Evolutionary conservation across 2,113 vertebrate species (phyloP), one percentile per base, ranked within the genome.

Genomic region (Datnioides undecimradiatus): DNA sequence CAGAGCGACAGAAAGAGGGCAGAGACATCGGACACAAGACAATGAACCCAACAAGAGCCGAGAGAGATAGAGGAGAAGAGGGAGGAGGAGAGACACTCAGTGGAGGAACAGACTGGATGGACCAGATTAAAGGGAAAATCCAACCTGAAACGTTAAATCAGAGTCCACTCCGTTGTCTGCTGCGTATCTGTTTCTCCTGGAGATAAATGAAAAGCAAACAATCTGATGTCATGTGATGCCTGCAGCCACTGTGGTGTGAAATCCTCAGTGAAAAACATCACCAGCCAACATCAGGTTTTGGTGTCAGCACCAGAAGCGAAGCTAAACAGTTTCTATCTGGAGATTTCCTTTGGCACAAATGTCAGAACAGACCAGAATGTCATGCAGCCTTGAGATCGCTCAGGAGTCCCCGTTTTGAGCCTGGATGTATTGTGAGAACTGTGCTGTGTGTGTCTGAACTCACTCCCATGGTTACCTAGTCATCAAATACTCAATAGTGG

Each of bases 1-100:
- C 68, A 76, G 73, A 88, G 81, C n/a, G 64, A 90, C 83, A 87
- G 86, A 88, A 81, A 64, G 67, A 84, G 84, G 79, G 67, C 83
- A 87, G 67, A 80, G 81, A 68, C 65, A 12, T 14, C 1, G n/a
- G 52, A 59, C 67, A 27, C 68, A 87, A 85, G 67, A 66, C 57
- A 60, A 57, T 29, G 58, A 88, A 70, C 46, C 46, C 33, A 38
- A 58, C 54, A 34, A 43, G 67, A 54, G 58, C 33, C 64, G 59
- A 38, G 38, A 62, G 45, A 46, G 70, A 45, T 8, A 55, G n/a
- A 52, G 49, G 46, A n/a, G 43, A 6, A 23, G 46, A 48, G 48
- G 1, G 2, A 6, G 23, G 16, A 21, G n/a, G 23, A 14, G 33
- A 58, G 12, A 46, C 38, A 27, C 48, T n/a, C 11, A 10, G 14